Evolutionary conservation across 2,888 invertebrate genomes (phyloP), one percentile per base, ranked within the genome.

Genomic region (Drosophila prolongata): DNA sequence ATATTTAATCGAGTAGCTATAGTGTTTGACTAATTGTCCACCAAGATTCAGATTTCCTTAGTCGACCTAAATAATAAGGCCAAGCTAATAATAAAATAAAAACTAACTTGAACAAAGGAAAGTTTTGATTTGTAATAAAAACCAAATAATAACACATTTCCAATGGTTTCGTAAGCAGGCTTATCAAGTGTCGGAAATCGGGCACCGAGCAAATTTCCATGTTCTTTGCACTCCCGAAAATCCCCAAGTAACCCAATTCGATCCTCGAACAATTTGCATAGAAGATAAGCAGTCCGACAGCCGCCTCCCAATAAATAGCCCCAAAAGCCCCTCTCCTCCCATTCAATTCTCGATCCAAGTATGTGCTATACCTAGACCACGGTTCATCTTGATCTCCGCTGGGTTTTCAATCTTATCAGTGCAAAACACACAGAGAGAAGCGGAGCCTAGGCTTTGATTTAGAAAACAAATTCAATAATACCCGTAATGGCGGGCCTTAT

Each of bases 391-490:
- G 37, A 30, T 70, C 72, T 75, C 69, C n/a, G 46, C 58, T 34
- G 38, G 44, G 30, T 27, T 69, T 27, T 47, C 52, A 49, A 57
- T 35, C 55, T 84, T 84, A 88, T 84, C 88, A 82, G 75, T 66
- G 66, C 54, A 75, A 72, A 76, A 67, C 49, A 86, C 67, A 87
- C 61, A 30, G 54, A 16, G 52, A 24, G 14, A 54, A 43, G 54
- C 72, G 55, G 50, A 50, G 60, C 38, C 57, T 53, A 27, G 50
- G 14, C 60, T 44, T 50, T 69, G 11, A 54, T 71, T 70, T 72
- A 76, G 76, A 84, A 88, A 82, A 78, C 71, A 82, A 75, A 85
- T 79, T 83, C 72, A 82, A 79, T 79, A 85, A 62, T 67, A 30
- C 30, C 8, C 30, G 30, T 30, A 60, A 62, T 52, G 24, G 27